Percentiles rank a stretch among this genome's conserved stretches.
Conservation (phyloP, 1,140 invertebrate species). For the Solenopsis invicta region DNA sequence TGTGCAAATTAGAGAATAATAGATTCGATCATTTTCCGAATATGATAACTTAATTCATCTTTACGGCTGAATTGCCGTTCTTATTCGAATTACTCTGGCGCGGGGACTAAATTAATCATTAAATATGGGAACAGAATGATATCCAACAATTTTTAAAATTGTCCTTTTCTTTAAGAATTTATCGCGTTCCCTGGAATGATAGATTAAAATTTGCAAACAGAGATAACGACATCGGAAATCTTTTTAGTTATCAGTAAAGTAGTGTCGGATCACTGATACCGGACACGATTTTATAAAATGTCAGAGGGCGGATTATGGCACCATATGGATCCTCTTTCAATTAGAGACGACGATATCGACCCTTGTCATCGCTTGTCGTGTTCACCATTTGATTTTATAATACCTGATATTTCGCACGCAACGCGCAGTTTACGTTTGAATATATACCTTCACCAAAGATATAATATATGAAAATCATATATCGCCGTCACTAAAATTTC, state of each 20-base stretch:
- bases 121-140: neutral
- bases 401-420: neutral
- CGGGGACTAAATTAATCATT: neutral
- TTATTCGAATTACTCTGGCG: neutral
- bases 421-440: neutral
- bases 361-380: neutral
- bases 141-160: neutral
- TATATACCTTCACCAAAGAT: too few species aligned
- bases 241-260: slow-evolving; percentile 36
- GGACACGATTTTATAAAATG: slow-evolving; percentile 29
- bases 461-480: neutral
- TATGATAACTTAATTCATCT: neutral
- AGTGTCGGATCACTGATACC: slow-evolving; percentile 30
- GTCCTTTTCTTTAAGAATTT: too few species aligned
- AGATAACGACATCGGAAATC: slow-evolving; percentile 23
- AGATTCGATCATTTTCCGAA: neutral
- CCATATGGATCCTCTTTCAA: slow-evolving; percentile 55
- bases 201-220: slow-evolving; percentile 27
- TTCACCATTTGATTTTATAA: slow-evolving; percentile 25
- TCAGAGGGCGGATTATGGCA: slow-evolving; percentile 31
- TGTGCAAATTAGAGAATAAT: neutral
- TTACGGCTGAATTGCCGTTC: neutral
- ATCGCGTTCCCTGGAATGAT: neutral
- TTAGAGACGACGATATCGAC: slow-evolving; percentile 36
- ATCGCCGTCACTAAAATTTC: neutral